Conservation (phyloP, 2,888 invertebrate species). For the Drosophila koepferae region DNA sequence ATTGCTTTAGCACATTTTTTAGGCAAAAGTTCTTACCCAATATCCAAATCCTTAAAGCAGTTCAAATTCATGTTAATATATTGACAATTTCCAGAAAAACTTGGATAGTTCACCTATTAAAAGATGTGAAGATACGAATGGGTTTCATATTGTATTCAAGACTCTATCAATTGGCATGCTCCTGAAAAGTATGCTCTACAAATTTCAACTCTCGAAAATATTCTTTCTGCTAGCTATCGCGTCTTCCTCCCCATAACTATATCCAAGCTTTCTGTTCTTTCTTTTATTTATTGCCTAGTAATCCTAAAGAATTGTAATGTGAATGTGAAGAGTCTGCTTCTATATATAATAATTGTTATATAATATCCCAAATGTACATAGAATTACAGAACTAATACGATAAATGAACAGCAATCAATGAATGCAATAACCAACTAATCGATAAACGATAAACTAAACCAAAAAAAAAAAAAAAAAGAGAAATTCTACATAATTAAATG, state of each 20-base stretch:
- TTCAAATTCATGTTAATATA: too few species aligned
- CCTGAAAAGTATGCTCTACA: constrained; percentile 16
- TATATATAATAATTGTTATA: not conserved
- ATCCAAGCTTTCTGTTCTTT: constrained; percentile 8
- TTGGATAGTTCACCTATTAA: not conserved
- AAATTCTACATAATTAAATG: constrained; percentile 53
- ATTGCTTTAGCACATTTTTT: not conserved
- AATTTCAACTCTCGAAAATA: not conserved
- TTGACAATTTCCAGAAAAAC: not conserved
- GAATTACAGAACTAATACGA: constrained; percentile 30
- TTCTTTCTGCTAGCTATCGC: not conserved
- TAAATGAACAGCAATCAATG: constrained; percentile 29
- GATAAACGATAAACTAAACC: constrained; percentile 6
- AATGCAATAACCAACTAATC: constrained; percentile 39
- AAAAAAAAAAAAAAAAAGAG: constrained; percentile 22
- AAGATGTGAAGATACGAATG: not conserved
- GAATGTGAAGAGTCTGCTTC: constrained; percentile 19
- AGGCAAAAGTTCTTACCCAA: not conserved
- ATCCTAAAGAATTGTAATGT: constrained; percentile 5
- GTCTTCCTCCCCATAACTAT: not conserved
- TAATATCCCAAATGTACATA: constrained; percentile 37
- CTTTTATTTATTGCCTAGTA: not conserved
- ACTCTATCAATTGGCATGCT: not conserved
- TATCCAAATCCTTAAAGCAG: not conserved
- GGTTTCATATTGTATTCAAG: not conserved